A percentile compares a stretch with the other conserved stretches of the same genome.
Conservation (phyloP, 2,797 vertebrate species). For the Arrhamphus sclerolepis region DNA sequence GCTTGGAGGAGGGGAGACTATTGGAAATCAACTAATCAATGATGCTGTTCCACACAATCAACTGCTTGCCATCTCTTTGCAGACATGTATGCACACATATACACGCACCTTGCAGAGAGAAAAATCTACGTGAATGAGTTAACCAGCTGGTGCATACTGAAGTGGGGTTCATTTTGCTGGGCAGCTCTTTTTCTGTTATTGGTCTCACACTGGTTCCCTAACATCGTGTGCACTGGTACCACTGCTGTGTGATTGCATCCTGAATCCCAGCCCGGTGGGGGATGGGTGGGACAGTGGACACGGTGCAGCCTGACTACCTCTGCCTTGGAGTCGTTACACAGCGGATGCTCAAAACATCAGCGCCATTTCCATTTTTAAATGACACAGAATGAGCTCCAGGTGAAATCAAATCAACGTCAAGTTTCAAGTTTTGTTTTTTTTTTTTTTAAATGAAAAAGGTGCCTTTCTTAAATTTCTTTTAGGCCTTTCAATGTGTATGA, state of each 20-base stretch:
- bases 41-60: conserved; percentile 38
- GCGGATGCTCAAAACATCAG: conserved; percentile 26
- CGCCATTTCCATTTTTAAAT: conserved; percentile 8
- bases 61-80: conserved; percentile 34
- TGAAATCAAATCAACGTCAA: conserved; percentile 18
- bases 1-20: conserved; percentile 40
- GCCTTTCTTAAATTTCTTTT: neutral
- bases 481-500: neutral
- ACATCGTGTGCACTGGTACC: conserved; percentile 63
- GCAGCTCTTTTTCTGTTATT: conserved; percentile 65
- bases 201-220: conserved; percentile 57
- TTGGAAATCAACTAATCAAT: conserved; percentile 68
- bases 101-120: conserved; percentile 9
- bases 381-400: conserved; percentile 14
- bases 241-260: conserved; percentile 67
- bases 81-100: neutral
- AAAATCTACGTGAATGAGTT: conserved; percentile 12
- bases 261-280: conserved; percentile 57
- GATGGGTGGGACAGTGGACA: conserved; percentile 60
- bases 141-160: conserved; percentile 15
- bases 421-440: too few species aligned
- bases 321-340: conserved; percentile 36
- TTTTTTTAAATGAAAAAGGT: neutral
- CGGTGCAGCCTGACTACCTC: conserved; percentile 49
- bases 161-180: conserved; percentile 32